Conservation (phyloP, 2,888 invertebrate genomes). For the Phyto melanocephala region DNA sequence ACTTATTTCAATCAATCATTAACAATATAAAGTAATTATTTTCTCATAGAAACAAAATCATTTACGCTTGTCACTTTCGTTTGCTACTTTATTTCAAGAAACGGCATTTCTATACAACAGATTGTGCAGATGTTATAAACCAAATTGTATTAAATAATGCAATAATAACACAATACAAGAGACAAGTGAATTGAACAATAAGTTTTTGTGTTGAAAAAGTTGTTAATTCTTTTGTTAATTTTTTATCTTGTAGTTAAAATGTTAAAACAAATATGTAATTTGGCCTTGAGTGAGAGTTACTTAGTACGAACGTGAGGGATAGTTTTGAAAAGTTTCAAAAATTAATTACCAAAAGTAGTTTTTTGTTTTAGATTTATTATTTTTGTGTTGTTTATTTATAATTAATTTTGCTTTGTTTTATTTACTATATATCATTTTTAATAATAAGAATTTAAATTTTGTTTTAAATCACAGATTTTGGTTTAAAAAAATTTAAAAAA, state of each 20-base stretch:
- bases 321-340: conserved; percentile 26
- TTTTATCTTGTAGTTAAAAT: too few species aligned
- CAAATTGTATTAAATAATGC: too few species aligned
- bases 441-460: conserved; percentile 75
- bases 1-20: too few species aligned
- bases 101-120: too few species aligned
- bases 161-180: too few species aligned
- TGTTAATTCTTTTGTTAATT: conserved; percentile 13
- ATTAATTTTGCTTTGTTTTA: conserved; percentile 47
- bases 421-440: conserved; percentile 57
- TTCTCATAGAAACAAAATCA: too few species aligned
- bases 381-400: conserved; percentile 27
- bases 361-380: conserved; percentile 49
- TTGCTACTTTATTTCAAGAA: too few species aligned
- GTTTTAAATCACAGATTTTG: conserved; percentile 79
- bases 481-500: conserved; percentile 74
- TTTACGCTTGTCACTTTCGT: too few species aligned
- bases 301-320: conserved; percentile 67
- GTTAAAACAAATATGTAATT: conserved; percentile 64
- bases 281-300: conserved; percentile 39
- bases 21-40: too few species aligned
- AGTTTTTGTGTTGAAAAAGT: background rate
- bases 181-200: too few species aligned
- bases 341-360: conserved; percentile 55
- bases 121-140: too few species aligned